Evolutionary conservation across 2,888 invertebrate species (phyloP).

Genomic region (Ptychoptera contaminata): DNA sequence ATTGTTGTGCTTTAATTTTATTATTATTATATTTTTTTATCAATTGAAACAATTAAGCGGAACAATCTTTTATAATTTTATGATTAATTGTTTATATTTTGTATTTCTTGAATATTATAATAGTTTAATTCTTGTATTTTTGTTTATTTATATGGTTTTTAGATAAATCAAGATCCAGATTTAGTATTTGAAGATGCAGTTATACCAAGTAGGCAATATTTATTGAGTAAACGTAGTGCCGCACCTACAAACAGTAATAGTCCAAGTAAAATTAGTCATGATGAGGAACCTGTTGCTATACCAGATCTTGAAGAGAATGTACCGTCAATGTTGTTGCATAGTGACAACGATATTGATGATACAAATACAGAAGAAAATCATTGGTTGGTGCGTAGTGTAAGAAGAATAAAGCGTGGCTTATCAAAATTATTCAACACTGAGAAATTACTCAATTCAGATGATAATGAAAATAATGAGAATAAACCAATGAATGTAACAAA

Average conservation of each 20-base stretch:
- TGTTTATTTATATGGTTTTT: no score
- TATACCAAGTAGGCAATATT: not conserved
- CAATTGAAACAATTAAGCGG: no score
- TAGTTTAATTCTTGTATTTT: no score
- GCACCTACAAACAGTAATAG: conserved; percentile 10
- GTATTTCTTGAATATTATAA: no score
- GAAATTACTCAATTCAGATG: not conserved
- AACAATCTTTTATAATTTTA: no score
- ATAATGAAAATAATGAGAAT: conserved; percentile 3
- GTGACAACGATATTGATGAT: conserved; percentile 12
- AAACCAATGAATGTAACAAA: conserved; percentile 1
- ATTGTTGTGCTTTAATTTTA: no score
- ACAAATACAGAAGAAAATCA: conserved; percentile 15
- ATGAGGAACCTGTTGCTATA: not conserved
- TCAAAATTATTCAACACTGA: not conserved
- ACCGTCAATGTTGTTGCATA: not conserved
- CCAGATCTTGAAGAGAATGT: not conserved
- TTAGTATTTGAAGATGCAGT: conserved; percentile 18
- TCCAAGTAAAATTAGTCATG: conserved; percentile 6
- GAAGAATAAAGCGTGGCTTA: conserved; percentile 6
- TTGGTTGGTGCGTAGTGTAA: conserved; percentile 6
- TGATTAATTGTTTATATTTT: no score
- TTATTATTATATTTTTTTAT: no score
- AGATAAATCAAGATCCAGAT: conserved; percentile 15
- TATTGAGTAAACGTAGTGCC: conserved; percentile 6